Base-by-base conservation (phyloP, 2,888 invertebrate genomes). In the Pediacus dermestoides region DNA sequence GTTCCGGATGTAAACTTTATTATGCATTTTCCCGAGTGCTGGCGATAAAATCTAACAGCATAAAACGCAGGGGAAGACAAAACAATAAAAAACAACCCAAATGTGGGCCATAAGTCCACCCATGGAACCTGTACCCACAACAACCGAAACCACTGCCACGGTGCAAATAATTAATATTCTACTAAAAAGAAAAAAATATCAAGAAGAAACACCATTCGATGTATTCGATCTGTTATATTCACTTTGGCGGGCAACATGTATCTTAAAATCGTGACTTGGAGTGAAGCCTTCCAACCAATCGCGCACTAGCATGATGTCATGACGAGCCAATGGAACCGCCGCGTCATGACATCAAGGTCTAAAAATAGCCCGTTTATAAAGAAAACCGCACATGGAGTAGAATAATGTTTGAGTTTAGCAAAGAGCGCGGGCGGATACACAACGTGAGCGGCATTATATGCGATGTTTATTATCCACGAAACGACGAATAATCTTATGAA, bases 401-500 rank as follows among this genome's bases (percentile, higher is more conserved):
- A 59, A 57, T 59, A 54, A 60, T 60, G 62, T 63, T 66, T 63
- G 65, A 66, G 66, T 66, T 62, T 60, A 60, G 64, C 62, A 55
- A 56, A 58, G 58, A 58, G 57, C 53, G 55, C 61, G 61, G 61
- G 58, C 60, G 59, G 55, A 52, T 48, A 28, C 10, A 23, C 23
- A 38, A 50, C 52, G 58, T 52, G 51, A 56, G 50, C 55, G 59
- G 57, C 50, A 54, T 56, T 52, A 50, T 48, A 64, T 66, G 64
- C 63, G 61, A 66, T 66, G 66, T 59, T 61, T 63, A 66, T 66
- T 60, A 61, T 57, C 51, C 54, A 56, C 56, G 53, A 57, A 52
- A 55, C 57, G 57, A 53, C 10, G 10, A 23, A 23, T 23, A 9
- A 54, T 56, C 55, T 55, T 55, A 51, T 50, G 49, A 52, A 57